phyloP scores from a whole-genome alignment of 2,797 vertebrate genomes.

The Lacerta viridis region DNA sequence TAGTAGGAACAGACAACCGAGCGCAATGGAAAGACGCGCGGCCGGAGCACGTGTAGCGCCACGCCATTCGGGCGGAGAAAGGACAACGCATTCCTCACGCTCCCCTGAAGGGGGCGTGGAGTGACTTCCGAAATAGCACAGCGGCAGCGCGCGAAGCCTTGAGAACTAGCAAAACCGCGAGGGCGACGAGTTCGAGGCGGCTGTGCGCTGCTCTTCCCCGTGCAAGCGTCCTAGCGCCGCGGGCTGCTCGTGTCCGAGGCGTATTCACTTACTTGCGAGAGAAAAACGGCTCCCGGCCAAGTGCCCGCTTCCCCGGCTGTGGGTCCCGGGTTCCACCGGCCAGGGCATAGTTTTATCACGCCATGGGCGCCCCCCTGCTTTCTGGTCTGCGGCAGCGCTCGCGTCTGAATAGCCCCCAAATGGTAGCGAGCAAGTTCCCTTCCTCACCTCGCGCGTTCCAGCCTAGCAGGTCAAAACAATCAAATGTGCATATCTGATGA shows the following conservation, averaged over 20 bases:
- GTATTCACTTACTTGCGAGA: constrained; percentile 78
- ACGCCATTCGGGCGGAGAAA: not conserved
- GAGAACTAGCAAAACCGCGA: accelerated
- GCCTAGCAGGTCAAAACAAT: too few relatives aligned
- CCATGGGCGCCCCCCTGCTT: too few relatives aligned
- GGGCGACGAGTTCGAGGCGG: accelerated
- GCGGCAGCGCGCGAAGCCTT: accelerated
- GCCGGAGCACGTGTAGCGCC: accelerated
- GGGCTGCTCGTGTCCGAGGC: constrained; percentile 62
- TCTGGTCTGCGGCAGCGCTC: too few relatives aligned
- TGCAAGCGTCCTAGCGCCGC: constrained; percentile 75
- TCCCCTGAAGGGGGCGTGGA: accelerated
- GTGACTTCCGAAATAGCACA: constrained; percentile 3
- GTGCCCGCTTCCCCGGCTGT: constrained; percentile 63
- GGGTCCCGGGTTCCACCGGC: constrained; percentile 74
- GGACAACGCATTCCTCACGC: not conserved
- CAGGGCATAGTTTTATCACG: constrained; percentile 66
- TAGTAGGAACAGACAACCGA: too few relatives aligned
- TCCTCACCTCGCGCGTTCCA: not conserved
- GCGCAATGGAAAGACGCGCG: not conserved
- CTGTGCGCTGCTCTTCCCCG: accelerated
- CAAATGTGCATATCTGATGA: not conserved
- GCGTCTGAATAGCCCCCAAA: not conserved
- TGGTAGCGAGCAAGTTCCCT: not conserved
- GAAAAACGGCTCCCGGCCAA: constrained; percentile 57